Percentiles rank a stretch among this genome's conserved stretches.
These are phyloP conservation scores for Dromiciops gliroides DNA, from an alignment of 2,113 vertebrate genomes.

Conservation along the genomic window DNA sequence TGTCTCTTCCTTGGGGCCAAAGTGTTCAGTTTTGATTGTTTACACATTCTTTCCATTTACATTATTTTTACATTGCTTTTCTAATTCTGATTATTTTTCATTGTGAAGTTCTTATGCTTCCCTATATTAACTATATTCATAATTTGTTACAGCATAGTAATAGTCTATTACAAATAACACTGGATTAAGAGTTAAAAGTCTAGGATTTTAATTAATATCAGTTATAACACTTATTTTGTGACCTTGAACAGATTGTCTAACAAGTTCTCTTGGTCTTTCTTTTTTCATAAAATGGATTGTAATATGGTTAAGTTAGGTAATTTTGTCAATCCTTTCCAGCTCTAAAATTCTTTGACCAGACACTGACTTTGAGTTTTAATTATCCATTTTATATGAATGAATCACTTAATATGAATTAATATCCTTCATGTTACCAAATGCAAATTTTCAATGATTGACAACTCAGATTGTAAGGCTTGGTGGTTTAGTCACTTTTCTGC, in stretches of 20 bases:
- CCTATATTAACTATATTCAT: not conserved
- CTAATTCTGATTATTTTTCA: not conserved
- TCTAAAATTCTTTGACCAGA: not conserved
- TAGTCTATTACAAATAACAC: not conserved
- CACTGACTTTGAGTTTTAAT: conserved; percentile 8
- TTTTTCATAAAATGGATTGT: conserved; percentile 13
- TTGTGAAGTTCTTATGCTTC: not conserved
- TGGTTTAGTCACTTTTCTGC: not conserved
- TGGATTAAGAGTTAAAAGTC: not conserved
- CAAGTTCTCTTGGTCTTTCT: not conserved
- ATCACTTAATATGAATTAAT: not conserved
- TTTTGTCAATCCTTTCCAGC: not conserved
- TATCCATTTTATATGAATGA: not conserved
- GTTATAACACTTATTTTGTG: not conserved
- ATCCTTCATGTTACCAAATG: conserved; percentile 3
- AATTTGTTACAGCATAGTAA: not conserved
- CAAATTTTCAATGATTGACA: not conserved
- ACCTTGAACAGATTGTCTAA: not conserved
- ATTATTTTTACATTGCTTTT: not conserved
- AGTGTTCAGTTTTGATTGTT: not conserved
- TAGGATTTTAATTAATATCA: not conserved
- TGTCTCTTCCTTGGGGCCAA: not conserved
- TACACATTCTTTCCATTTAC: not conserved
- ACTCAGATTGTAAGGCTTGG: not conserved
- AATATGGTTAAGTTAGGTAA: not conserved